Conservation (phyloP, 2,888 invertebrate species). For the Monochamus alternatus region DNA sequence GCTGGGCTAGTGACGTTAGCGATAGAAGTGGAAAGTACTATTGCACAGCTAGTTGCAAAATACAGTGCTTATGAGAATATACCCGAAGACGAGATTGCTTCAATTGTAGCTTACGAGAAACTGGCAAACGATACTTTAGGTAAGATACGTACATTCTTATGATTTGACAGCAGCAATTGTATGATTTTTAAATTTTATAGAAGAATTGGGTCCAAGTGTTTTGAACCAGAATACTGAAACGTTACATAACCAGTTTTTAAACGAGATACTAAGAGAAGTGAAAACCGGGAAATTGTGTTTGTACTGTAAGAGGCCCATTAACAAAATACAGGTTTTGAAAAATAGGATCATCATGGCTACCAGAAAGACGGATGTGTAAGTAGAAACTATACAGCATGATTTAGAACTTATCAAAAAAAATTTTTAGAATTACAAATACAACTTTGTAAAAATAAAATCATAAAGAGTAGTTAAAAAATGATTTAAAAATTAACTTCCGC, state of each 20-base stretch:
- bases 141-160: slow-evolving; percentile 33
- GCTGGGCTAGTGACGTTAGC: slow-evolving; percentile 83
- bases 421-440: too few species aligned
- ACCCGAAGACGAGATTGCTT: slow-evolving; percentile 55
- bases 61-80: slow-evolving; percentile 60
- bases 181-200: slow-evolving; percentile 34
- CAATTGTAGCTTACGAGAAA: slow-evolving; percentile 63
- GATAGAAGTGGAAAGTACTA: slow-evolving; percentile 73
- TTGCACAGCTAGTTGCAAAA: slow-evolving; percentile 55
- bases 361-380: slow-evolving; percentile 50
- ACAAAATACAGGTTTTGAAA: slow-evolving; percentile 75
- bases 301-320: slow-evolving; percentile 73
- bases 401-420: too few species aligned
- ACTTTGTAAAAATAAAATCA: too few species aligned
- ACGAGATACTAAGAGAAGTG: slow-evolving; percentile 60
- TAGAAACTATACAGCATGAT: slow-evolving; percentile 4
- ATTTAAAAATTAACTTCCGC: too few species aligned
- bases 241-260: slow-evolving; percentile 61
- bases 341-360: slow-evolving; percentile 74
- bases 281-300: slow-evolving; percentile 73
- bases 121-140: slow-evolving; percentile 51
- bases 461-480: too few species aligned
- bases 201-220: slow-evolving; percentile 54
- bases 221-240: slow-evolving; percentile 64
- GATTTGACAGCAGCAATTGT: neutral